phyloP scores from a whole-genome alignment of 2,888 invertebrate genomes.

The Ochlodes sylvanus region DNA sequence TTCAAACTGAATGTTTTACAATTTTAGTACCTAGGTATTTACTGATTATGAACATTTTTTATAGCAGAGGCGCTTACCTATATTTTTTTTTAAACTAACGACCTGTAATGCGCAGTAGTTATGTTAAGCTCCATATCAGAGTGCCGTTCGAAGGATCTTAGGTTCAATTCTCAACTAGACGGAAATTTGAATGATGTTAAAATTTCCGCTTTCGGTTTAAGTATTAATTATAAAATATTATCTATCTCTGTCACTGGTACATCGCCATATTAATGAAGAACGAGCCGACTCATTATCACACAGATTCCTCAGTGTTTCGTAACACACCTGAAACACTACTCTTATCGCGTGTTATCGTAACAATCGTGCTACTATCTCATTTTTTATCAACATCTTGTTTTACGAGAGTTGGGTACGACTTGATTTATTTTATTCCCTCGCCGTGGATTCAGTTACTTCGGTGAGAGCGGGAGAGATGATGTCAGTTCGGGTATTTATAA shows the following conservation, averaged over 20 bases:
- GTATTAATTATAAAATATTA: too few relatives aligned
- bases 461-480: not conserved
- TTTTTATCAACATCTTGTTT: slow-evolving; percentile 11
- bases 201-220: too few relatives aligned
- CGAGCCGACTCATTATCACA: slow-evolving; percentile 1
- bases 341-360: slow-evolving; percentile 5
- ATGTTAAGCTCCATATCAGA: too few relatives aligned
- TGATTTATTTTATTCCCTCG: slow-evolving; percentile 6
- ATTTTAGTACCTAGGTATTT: too few relatives aligned
- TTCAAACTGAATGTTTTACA: too few relatives aligned
- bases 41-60: too few relatives aligned
- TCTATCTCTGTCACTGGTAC: not conserved
- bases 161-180: too few relatives aligned
- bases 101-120: too few relatives aligned
- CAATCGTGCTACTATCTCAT: slow-evolving; percentile 11
- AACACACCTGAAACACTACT: not conserved
- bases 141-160: too few relatives aligned
- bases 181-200: too few relatives aligned
- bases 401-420: not conserved
- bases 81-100: too few relatives aligned
- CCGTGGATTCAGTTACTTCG: not conserved
- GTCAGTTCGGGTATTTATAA: not conserved
- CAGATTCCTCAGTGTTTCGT: slow-evolving; percentile 5
- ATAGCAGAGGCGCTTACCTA: too few relatives aligned
- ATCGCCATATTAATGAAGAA: not conserved